Evolutionary conservation across 2,113 vertebrate genomes (phyloP), one percentile per base, ranked within the genome.

Genomic region (Lates calcarifer): DNA sequence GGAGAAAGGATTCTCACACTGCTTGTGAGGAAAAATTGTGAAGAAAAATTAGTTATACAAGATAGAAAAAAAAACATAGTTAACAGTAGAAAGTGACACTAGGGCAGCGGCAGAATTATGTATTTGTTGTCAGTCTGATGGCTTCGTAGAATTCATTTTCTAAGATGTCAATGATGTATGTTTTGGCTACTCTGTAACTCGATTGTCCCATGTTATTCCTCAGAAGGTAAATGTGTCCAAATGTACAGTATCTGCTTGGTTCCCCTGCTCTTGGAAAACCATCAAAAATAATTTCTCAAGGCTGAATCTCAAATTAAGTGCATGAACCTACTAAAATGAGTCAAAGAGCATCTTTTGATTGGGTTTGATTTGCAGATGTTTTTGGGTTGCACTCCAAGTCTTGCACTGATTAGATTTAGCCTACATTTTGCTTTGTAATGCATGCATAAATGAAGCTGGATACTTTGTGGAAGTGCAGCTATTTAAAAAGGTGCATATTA

Each of bases 281-380:
- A 6, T 65, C n/a, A 39, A 14, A 4, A 70, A 26, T 60, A 3
- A 64, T 71, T 55, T 63, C 51, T 43, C 26, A 57, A 53, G 31
- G 43, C 70, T 79, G 18, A 29, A 51, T 66, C 28, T 56, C 28
- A 68, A 80, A 77, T 51, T 20, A 65, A 64, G 29, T 68, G 74
- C 13, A 0, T 57, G n/a, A 77, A 77, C 24, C 24, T 49, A n/a
- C 31, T 35, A 26, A 64, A 69, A 58, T 69, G n/a, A 14, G 45
- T 35, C 33, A 68, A 55, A 71, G 4, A 35, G 60, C 63, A 20
- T 17, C 43, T 47, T 78, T 86, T 60, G 61, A 64, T 79, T 79
- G 62, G 31, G 17, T 60, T 73, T 74, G 57, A 77, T 84, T 63
- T 77, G 69, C 49, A 75, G 60, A 74, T 74, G 55, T 80, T 85